Base-by-base conservation (phyloP, 2,797 vertebrate genomes). In the Leuciscus waleckii region DNA sequence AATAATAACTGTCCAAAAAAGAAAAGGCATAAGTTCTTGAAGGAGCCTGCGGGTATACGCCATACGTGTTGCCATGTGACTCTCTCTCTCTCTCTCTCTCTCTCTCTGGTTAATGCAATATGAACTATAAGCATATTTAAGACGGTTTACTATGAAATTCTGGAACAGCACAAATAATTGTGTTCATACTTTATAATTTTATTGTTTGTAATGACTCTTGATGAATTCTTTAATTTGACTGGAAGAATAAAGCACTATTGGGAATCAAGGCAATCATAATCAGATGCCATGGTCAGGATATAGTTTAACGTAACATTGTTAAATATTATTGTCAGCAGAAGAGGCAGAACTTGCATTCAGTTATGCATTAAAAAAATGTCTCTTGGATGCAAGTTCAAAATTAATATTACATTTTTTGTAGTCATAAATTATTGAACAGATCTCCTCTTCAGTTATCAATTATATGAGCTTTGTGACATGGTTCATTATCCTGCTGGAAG, bases 361-460 rank as follows among this genome's bases (percentile, higher is more conserved):
- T 41, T 58, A 71, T 41, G n/a, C 39, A 58, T 43, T 71, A 26
- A 69, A 56, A 35, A 46, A 19, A 46, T 49, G 26, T 41, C 37
- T 14, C 26, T 77, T 41, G 14, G 23, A 37, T 61, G 54, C 26
- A 69, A 71, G 32, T 43, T 26, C n/a, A 63, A 35, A 46, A 82
- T 82, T 9, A 74, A 82, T 74, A 63, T 82, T 82, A 74, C 0
- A 82, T 82, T 74, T 46, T 63, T 56, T 43, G 81, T 56, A 9
- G 54, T 74, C 54, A 82, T 82, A 63, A 74, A 74, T 73, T 74
- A 82, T 82, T 82, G 19, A 69, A 73, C 7, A 46, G 37, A 46
- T 63, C 39, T 73, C 39, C 37, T 73, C 13, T 61, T 7, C 26
- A 74, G 54, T 49, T 56, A 82, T 82, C 21, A 73, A 74, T 82